Evolutionary conservation across 2,113 vertebrate species (phyloP).

Genomic region (Phasianus colchicus): DNA sequence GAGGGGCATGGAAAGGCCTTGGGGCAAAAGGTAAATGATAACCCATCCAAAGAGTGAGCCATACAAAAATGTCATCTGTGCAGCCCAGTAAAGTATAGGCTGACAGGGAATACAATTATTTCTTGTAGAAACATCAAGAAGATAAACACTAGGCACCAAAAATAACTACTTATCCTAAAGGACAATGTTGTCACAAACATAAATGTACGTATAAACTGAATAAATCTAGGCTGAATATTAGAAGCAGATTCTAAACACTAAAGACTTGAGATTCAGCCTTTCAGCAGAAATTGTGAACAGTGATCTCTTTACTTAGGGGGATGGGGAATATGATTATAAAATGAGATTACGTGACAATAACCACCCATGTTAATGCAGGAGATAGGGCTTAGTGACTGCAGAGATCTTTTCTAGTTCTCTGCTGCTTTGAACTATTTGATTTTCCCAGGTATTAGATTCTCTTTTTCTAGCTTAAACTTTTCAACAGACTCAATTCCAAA

Average conservation of each 20-base stretch:
- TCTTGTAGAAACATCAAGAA: background rate
- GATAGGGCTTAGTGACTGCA: background rate
- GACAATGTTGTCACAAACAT: background rate
- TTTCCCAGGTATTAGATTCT: background rate
- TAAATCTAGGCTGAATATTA: background rate
- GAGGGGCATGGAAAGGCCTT: fast-evolving
- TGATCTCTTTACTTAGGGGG: background rate
- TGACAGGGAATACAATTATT: background rate
- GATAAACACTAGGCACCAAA: background rate
- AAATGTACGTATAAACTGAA: background rate
- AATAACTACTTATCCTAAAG: background rate
- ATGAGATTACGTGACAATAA: background rate
- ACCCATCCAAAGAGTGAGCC: background rate
- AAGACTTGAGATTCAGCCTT: background rate
- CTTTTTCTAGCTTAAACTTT: background rate
- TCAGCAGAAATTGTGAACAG: background rate
- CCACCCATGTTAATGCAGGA: background rate
- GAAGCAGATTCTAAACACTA: background rate
- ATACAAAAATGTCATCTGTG: fast-evolving
- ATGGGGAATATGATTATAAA: background rate
- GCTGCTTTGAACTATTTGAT: background rate
- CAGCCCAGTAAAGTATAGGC: background rate
- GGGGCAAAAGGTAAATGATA: background rate
- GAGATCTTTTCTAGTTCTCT: background rate
- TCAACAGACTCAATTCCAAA: background rate